phyloP scores from a whole-genome alignment of 2,888 invertebrate genomes.

The Hydraecia micacea region DNA sequence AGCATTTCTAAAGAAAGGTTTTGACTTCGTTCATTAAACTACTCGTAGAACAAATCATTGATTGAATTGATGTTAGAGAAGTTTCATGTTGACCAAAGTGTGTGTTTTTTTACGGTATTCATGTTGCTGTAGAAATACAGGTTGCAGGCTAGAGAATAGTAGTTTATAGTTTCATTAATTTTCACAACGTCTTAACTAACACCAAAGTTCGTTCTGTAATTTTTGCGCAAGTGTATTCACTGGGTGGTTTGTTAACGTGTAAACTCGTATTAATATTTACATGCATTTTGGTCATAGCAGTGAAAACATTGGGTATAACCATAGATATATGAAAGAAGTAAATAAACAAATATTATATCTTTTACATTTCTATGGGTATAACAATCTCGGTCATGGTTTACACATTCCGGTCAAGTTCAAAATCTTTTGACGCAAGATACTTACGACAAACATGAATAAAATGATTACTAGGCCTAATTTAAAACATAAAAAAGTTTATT shows the following conservation, averaged over 20 bases:
- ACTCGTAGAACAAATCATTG: not conserved
- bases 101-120: not conserved
- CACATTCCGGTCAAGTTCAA: constrained; percentile 68
- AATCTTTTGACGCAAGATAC: constrained; percentile 50
- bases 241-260: constrained; percentile 37
- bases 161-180: constrained; percentile 38
- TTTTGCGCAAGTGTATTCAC: constrained; percentile 52
- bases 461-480: not conserved
- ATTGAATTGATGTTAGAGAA: not conserved
- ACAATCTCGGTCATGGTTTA: constrained; percentile 65
- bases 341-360: too few species aligned
- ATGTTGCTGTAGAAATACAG: not conserved
- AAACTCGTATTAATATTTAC: constrained; percentile 26
- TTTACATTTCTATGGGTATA: not conserved
- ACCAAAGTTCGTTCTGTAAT: constrained; percentile 45
- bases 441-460: constrained; percentile 14
- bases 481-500: constrained; percentile 18
- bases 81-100: not conserved
- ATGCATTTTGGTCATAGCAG: constrained; percentile 13
- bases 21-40: not conserved
- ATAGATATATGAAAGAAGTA: too few species aligned
- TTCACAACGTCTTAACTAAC: constrained; percentile 53
- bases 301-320: constrained; percentile 5
- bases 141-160: constrained; percentile 13
- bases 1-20: constrained; percentile 18